These are phyloP conservation scores for Notodonta ziczac DNA, from an alignment of 2,888 invertebrate genomes.

Conservation along the genomic window DNA sequence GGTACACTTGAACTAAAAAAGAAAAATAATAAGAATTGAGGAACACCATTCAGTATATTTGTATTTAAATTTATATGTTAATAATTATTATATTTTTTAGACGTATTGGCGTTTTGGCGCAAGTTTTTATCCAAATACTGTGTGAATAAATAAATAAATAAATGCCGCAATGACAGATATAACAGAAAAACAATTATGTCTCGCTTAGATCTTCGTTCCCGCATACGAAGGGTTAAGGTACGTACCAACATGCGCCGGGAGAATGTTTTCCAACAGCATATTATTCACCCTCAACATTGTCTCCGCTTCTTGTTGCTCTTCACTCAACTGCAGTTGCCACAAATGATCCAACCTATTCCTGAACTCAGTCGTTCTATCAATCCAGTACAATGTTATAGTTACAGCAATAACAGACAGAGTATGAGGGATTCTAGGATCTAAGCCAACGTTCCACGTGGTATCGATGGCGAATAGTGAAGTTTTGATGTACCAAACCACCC, in stretches of 20 bases:
- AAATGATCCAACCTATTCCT: conserved; percentile 94
- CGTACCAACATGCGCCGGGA: conserved; percentile 96
- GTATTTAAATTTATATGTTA: too few relatives aligned
- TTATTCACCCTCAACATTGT: conserved; percentile 95
- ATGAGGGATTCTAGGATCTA: conserved; percentile 89
- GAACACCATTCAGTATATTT: neutral
- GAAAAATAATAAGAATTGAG: conserved; percentile 10
- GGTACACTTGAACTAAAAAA: conserved; percentile 89
- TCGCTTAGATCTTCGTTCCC: too few relatives aligned
- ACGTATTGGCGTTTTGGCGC: too few relatives aligned
- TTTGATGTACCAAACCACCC: conserved; percentile 87
- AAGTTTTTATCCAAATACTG: too few relatives aligned
- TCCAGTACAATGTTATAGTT: conserved; percentile 90
- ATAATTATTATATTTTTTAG: too few relatives aligned
- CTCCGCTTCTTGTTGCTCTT: conserved; percentile 93
- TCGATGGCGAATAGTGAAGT: conserved; percentile 83
- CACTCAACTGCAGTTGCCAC: conserved; percentile 87
- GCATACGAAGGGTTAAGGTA: neutral
- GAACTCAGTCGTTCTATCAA: conserved; percentile 95
- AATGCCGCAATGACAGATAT: too few relatives aligned
- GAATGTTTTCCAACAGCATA: conserved; percentile 94
- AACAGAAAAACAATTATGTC: too few relatives aligned
- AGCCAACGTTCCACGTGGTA: conserved; percentile 88
- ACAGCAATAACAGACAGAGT: conserved; percentile 90
- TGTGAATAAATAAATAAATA: too few relatives aligned